Evolutionary conservation across 1,140 invertebrate species (phyloP), one percentile per base, ranked within the genome.

Genomic region (Rhyzopertha dominica): DNA sequence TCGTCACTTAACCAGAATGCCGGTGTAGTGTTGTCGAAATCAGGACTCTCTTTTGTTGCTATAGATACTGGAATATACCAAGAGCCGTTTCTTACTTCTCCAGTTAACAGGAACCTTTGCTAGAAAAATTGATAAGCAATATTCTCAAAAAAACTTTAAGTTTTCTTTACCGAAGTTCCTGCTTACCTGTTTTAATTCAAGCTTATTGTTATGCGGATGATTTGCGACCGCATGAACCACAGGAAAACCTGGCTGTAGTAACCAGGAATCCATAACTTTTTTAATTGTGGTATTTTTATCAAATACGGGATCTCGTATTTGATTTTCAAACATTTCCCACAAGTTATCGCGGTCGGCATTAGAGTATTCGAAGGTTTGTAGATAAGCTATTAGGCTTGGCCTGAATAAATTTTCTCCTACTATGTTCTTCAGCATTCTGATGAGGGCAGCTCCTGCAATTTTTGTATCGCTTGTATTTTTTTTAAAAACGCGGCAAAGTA

Each of bases 211-310:
- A n/a, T n/a, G n/a, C n/a, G n/a, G n/a, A n/a, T n/a, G n/a, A n/a
- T n/a, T n/a, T n/a, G n/a, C n/a, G n/a, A n/a, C 66, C 1, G 85
- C 78, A 4, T 72, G 76, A 1, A 93, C 70, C 0, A 92, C 79
- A 0, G 90, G 90, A 67, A 82, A 93, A 2, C 89, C 88, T n/a
- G 83, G 70, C 59, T 91, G 84, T 1, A 75, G 66, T 0, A 82
- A 87, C 90, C 90, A 94, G 0, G 81, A 79, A 54, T 88, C 79
- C 85, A 93, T 86, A 23, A 91, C 80, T 2, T 70, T 59, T 39
- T 78, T 78, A 1, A 91, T 69, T n/a, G 72, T 73, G 5, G 79
- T 49, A 22, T 72, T 62, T 2, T 59, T 44, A 0, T 73, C 66
- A 2, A 77, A 46, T 0, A 67, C 69, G 5, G 65, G 60, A 10